Evolutionary conservation across 2,113 vertebrate species (phyloP).

Genomic region (Abramis brama): DNA sequence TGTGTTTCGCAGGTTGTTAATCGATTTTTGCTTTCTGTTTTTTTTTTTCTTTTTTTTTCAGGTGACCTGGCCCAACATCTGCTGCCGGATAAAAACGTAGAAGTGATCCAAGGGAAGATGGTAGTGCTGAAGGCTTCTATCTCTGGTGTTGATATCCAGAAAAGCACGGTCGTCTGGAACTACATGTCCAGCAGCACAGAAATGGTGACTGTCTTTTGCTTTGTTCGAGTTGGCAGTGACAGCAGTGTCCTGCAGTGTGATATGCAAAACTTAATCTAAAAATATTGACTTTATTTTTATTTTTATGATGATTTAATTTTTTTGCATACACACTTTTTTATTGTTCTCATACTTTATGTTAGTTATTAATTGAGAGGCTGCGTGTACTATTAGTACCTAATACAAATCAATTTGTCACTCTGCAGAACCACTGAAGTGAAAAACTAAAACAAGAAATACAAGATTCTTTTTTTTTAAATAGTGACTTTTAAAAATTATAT

Average conservation of each 20-base stretch:
- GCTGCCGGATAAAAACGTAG: constrained; percentile 59
- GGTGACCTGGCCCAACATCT: constrained; percentile 64
- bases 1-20: neutral
- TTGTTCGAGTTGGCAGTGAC: neutral
- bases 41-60: constrained; percentile 52
- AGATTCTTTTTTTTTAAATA: neutral
- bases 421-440: neutral
- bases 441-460: neutral
- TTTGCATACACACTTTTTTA: neutral
- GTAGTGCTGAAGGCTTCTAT: constrained; percentile 78
- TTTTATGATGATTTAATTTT: neutral
- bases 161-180: constrained; percentile 72
- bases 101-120: constrained; percentile 74
- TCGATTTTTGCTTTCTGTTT: neutral
- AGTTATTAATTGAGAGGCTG: neutral
- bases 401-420: neutral
- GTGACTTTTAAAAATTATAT: neutral
- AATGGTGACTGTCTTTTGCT: constrained; percentile 60
- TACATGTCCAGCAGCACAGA: constrained; percentile 53
- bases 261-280: neutral
- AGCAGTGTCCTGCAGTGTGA: neutral
- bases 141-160: constrained; percentile 31
- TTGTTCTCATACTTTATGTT: neutral
- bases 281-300: neutral
- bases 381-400: neutral